phyloP scores from a whole-genome alignment of 2,888 invertebrate species.

The Drosophila paracracens region DNA sequence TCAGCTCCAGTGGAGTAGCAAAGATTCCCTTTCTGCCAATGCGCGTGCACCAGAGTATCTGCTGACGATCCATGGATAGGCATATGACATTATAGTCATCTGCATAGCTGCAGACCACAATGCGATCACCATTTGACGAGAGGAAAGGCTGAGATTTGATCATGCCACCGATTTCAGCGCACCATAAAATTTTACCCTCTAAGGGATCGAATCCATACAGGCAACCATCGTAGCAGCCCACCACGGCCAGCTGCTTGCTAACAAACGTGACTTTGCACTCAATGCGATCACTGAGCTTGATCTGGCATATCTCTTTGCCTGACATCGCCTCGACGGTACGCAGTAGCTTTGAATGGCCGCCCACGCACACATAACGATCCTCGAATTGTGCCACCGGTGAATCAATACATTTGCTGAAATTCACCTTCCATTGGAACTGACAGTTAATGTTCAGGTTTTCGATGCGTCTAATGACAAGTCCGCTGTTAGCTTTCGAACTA shows the following conservation, averaged over 20 bases:
- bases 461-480: constrained; percentile 56
- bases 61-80: constrained; percentile 68
- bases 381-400: constrained; percentile 88
- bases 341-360: constrained; percentile 91
- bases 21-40: constrained; percentile 86
- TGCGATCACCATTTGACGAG: constrained; percentile 87
- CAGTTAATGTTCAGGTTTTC: constrained; percentile 43
- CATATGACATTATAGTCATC: constrained; percentile 81
- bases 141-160: constrained; percentile 86
- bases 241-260: constrained; percentile 86
- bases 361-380: constrained; percentile 86
- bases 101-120: constrained; percentile 86
- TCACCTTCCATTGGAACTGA: constrained; percentile 68
- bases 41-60: constrained; percentile 69
- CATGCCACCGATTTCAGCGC: constrained; percentile 85
- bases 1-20: constrained; percentile 85
- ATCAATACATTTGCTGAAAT: constrained; percentile 91
- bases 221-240: constrained; percentile 92
- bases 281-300: constrained; percentile 89
- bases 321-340: constrained; percentile 87
- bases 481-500: not conserved
- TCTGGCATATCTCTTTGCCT: constrained; percentile 86
- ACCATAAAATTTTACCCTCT: constrained; percentile 87
- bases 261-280: constrained; percentile 88
- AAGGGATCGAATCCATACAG: constrained; percentile 88